These are phyloP conservation scores for Zoanthus sansibaricus DNA, from an alignment of 92 coral and sea anemone species.

Conservation along the genomic window DNA sequence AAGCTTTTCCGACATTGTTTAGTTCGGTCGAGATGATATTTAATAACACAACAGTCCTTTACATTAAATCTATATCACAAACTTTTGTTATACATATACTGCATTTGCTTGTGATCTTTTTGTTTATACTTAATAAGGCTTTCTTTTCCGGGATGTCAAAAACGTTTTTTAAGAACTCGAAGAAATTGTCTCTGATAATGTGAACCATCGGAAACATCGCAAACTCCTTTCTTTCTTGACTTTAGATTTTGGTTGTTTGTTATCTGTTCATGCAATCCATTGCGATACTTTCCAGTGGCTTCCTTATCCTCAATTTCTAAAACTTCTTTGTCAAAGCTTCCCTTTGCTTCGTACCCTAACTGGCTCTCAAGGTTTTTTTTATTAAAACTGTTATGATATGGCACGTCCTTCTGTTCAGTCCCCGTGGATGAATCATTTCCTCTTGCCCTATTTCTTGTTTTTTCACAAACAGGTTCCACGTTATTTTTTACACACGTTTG, in stretches of 20 bases:
- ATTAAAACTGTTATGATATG: background rate
- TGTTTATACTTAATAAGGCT: background rate
- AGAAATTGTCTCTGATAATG: constrained; percentile 88
- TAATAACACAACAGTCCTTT: too few relatives aligned
- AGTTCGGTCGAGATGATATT: too few relatives aligned
- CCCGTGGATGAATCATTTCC: background rate
- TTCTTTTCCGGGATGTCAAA: constrained; percentile 41
- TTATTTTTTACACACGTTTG: background rate
- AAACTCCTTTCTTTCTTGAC: constrained; percentile 80
- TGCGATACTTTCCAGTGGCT: background rate
- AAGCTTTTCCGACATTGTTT: too few relatives aligned
- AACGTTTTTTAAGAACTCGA: constrained; percentile 82
- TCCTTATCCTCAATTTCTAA: background rate
- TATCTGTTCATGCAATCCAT: constrained; percentile 46
- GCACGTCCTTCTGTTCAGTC: background rate
- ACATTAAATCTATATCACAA: too few relatives aligned
- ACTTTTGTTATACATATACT: too few relatives aligned
- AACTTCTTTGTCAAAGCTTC: background rate
- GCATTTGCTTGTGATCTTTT: background rate
- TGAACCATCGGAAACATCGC: constrained; percentile 80
- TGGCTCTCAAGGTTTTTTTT: background rate
- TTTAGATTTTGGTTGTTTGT: constrained; percentile 52
- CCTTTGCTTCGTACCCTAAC: background rate
- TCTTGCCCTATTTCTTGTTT: background rate
- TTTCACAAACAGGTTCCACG: background rate